phyloP scores from a whole-genome alignment of 2,888 invertebrate species.

The Iselma pallidipennis region DNA sequence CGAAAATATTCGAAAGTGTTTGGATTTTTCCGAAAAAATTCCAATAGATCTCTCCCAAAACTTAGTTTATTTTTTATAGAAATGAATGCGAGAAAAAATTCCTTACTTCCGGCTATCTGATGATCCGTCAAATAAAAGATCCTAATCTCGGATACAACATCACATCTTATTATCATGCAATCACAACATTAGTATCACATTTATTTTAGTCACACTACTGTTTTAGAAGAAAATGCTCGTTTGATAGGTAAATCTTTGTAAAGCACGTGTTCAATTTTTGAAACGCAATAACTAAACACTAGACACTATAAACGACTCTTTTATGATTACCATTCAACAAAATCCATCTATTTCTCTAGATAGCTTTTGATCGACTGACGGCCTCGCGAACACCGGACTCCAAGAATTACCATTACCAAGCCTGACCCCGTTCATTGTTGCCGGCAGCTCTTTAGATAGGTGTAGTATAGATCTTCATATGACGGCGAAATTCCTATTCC shows the following conservation, averaged over 20 bases:
- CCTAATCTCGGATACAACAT: background rate
- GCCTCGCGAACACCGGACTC: conserved; percentile 15
- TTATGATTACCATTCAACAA: conserved; percentile 16
- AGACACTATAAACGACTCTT: background rate
- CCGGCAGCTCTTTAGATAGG: conserved; percentile 34
- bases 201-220: background rate
- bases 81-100: no score
- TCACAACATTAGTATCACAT: background rate
- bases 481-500: conserved; percentile 35
- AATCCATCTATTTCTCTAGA: conserved; percentile 21
- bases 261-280: background rate
- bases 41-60: no score
- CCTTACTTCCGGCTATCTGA: background rate
- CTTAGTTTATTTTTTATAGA: no score
- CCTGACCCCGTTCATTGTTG: conserved; percentile 38
- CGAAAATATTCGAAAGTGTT: no score
- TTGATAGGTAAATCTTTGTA: no score
- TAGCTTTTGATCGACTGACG: conserved; percentile 23
- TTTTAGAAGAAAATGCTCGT: background rate
- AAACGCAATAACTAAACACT: background rate
- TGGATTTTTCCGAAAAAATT: no score
- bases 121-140: background rate
- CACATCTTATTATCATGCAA: background rate
- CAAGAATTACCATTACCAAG: conserved; percentile 24
- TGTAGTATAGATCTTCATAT: background rate